Evolutionary conservation across 1,140 invertebrate species (phyloP), one percentile per base, ranked within the genome.

Genomic region (Coptotermes formosanus): DNA sequence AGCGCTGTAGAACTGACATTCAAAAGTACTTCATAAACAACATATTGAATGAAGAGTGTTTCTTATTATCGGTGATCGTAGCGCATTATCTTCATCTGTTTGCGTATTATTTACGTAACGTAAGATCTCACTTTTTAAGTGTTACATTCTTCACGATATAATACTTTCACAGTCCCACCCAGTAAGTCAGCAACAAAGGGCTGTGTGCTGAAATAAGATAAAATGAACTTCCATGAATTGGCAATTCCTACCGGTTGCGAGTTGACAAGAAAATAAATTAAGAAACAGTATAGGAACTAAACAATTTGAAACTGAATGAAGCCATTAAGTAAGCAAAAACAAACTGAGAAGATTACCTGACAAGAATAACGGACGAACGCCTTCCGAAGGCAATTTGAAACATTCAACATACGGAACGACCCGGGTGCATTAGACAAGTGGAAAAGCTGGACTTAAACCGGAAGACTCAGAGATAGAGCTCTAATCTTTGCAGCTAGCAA

Each of bases 221-320:
- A 55, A 55, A 55, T 55, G 52, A 55, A 19, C 14, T 75, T 75
- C 11, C 25, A n/a, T 8, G n/a, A n/a, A 75, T 75, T 75, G 64
- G 64, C 64, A 75, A 30, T 64, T 64, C 64, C 25, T 75, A 14
- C 25, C 25, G 64, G 4, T 16, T 75, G n/a, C 9, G 64, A 30
- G 64, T 75, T 75, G 64, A 75, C 64, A 75, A 30, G 64, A 30
- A 75, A 75, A 75, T 75, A 75, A 75, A 75, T 75, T 75, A 75
- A 9, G 64, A 75, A 75, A 75, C 25, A n/a, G 64, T 14, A n/a
- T n/a, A 75, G 64, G 64, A 75, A 75, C 64, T 75, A 30, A 75
- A 75, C 64, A 75, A 75, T 75, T 75, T n/a, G 64, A 25, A 75
- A 75, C 64, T 75, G 64, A 75, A 75, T 30, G 64, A 75, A 75